Percentiles rank a stretch among this genome's conserved stretches.
Conservation (phyloP, 2,888 invertebrate species). For the Cantharis rufa region DNA sequence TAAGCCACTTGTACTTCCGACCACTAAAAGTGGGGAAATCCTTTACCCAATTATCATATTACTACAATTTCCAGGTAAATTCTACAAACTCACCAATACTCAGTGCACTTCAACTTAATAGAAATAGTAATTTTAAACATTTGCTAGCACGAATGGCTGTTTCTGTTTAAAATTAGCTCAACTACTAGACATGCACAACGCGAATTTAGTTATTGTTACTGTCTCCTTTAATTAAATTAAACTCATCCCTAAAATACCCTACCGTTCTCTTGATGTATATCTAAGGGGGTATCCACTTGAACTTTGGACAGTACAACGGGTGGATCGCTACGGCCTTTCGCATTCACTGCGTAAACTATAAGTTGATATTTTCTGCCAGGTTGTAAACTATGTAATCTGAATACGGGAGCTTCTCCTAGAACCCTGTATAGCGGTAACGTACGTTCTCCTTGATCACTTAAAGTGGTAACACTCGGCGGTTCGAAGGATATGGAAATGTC, state of each 20-base stretch:
- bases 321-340: slow-evolving; percentile 75
- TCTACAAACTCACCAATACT: slow-evolving; percentile 11
- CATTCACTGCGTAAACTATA: slow-evolving; percentile 80
- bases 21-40: background rate
- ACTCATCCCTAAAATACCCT: slow-evolving; percentile 42
- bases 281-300: slow-evolving; percentile 41
- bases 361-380: slow-evolving; percentile 80
- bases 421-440: slow-evolving; percentile 59
- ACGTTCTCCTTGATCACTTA: slow-evolving; percentile 54
- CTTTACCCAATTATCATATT: slow-evolving; percentile 11
- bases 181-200: slow-evolving; percentile 47
- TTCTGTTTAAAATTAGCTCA: slow-evolving; percentile 39
- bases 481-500: slow-evolving; percentile 61
- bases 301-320: slow-evolving; percentile 74
- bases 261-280: slow-evolving; percentile 40
- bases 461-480: slow-evolving; percentile 53
- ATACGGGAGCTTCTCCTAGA: slow-evolving; percentile 71
- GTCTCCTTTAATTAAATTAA: slow-evolving; percentile 52
- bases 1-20: background rate
- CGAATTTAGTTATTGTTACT: slow-evolving; percentile 49
- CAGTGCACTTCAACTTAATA: slow-evolving; percentile 2
- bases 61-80: background rate
- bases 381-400: slow-evolving; percentile 72
- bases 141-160: slow-evolving; percentile 22
- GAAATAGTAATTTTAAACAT: slow-evolving; percentile 13